Conservation (phyloP, 2,888 invertebrate species). For the Xestia sexstrigata region DNA sequence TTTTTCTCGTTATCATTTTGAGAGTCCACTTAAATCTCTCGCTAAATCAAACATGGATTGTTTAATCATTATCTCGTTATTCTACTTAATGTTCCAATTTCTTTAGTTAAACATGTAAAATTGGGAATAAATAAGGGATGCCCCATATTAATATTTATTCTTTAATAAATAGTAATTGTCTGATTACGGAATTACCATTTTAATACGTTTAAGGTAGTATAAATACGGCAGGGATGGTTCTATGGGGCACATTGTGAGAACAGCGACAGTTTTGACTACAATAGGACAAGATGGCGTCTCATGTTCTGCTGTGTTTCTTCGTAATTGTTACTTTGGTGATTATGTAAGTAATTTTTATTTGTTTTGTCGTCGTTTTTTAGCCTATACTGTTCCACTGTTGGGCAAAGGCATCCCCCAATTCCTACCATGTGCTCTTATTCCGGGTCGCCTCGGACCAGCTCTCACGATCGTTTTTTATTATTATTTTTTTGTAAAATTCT, state of each 20-base stretch:
- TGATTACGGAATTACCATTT: slow-evolving; percentile 26
- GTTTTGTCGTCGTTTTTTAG: too few relatives aligned
- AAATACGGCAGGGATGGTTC: background rate
- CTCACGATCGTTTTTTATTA: background rate
- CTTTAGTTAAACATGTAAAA: background rate
- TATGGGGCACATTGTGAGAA: background rate
- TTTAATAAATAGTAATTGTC: slow-evolving; percentile 23
- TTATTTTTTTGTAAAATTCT: too few relatives aligned
- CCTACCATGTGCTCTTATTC: too few relatives aligned
- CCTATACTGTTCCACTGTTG: too few relatives aligned
- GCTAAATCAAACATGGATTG: too few relatives aligned
- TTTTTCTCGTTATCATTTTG: too few relatives aligned
- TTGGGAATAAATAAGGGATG: background rate
- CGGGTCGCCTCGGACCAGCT: too few relatives aligned
- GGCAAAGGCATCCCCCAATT: too few relatives aligned
- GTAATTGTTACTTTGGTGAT: slow-evolving; percentile 3
- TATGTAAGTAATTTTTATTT: slow-evolving; percentile 5
- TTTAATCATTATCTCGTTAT: background rate
- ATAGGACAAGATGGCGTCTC: background rate
- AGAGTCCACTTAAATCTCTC: too few relatives aligned
- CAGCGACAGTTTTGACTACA: background rate
- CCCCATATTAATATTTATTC: slow-evolving; percentile 19
- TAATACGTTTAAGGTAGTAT: slow-evolving; percentile 7
- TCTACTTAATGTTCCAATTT: background rate
- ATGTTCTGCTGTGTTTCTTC: background rate